Base-by-base conservation (phyloP, 2,797 vertebrate species). In the Telmatherina bonti region DNA sequence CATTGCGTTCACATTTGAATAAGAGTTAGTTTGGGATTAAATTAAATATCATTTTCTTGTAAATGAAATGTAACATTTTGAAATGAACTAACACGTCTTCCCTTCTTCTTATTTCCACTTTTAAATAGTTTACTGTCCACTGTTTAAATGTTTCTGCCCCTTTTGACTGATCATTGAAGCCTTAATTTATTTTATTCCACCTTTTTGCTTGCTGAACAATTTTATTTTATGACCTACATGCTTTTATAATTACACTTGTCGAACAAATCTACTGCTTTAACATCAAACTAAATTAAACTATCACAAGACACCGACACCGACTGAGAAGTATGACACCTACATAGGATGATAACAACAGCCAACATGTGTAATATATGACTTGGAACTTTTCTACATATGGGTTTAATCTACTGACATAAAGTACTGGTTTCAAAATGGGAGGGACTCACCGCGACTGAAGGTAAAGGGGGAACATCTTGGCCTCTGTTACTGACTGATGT, bases 401-500 rank as follows among this genome's bases (percentile, higher is more conserved):
- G 41, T 67, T 56, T 5, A 38, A 66, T 31, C 4, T 2, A 11
- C 24, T 52, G 24, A 0, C 56, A 35, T 63, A 49, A 62, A 54
- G 1, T 63, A 10, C 7, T 26, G 70, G 7, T 64, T 9, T 67
- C 0, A 79, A 89, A 87, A 18, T 36, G 10, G 29, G 65, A 77
- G 24, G 35, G 71, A 94, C 94, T 94, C 88, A 94, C 94, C 91
- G 78, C 0, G 94, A 93, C 27, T 91, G 93, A 81, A 94, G 92
- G 83, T 95, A 94, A 71, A 94, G 89, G 36, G 93, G 93, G 87
- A 95, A 94, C 93, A 94, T 94, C 87, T 89, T 90, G 70, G 78
- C 80, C 62, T 87, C 62, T 83, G 52, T 72, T 63, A 69, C 38
- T 76, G 77, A 79, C 76, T 84, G 82, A 87, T 87, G 67, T 73